These are phyloP conservation scores for Eristalis intricaria DNA, from an alignment of 2,888 invertebrate genomes.

Conservation along the genomic window DNA sequence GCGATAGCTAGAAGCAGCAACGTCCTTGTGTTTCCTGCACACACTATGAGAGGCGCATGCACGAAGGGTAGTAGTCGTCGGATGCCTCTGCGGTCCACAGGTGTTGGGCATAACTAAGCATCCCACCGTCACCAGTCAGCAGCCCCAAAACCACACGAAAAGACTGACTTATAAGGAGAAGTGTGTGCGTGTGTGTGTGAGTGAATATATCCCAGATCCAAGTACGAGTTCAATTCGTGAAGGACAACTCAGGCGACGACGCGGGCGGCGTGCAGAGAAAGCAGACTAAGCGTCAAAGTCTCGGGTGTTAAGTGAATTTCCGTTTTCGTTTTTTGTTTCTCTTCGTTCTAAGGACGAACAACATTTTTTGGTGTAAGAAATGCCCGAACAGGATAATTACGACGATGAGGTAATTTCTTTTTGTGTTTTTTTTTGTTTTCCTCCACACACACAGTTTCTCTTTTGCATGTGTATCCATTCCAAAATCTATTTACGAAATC, in stretches of 20 bases:
- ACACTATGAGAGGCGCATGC: slow-evolving; percentile 59
- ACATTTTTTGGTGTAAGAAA: slow-evolving; percentile 74
- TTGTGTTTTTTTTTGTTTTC: slow-evolving; percentile 17
- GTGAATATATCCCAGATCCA: not conserved
- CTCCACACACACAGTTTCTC: not conserved
- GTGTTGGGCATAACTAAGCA: slow-evolving; percentile 56
- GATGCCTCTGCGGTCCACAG: slow-evolving; percentile 53
- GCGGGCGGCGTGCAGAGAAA: not conserved
- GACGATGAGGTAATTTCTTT: slow-evolving; percentile 81
- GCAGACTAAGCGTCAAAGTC: slow-evolving; percentile 32
- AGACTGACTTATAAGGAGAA: slow-evolving; percentile 12
- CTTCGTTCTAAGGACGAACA: slow-evolving; percentile 29
- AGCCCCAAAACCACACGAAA: not conserved
- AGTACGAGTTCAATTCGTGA: slow-evolving; percentile 12
- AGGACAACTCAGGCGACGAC: not conserved
- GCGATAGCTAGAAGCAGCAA: slow-evolving; percentile 2
- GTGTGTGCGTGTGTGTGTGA: not conserved
- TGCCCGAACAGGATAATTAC: slow-evolving; percentile 81
- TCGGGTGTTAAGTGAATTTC: slow-evolving; percentile 62
- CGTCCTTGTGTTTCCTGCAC: slow-evolving; percentile 9
- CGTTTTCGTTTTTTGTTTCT: slow-evolving; percentile 17
- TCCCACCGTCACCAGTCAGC: not conserved
- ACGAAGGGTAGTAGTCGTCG: slow-evolving; percentile 36
- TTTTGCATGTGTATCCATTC: too few species aligned
- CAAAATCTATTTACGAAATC: too few species aligned